These are phyloP conservation scores for Cerastis leucographa DNA, from an alignment of 2,888 invertebrate species.

Conservation along the genomic window DNA sequence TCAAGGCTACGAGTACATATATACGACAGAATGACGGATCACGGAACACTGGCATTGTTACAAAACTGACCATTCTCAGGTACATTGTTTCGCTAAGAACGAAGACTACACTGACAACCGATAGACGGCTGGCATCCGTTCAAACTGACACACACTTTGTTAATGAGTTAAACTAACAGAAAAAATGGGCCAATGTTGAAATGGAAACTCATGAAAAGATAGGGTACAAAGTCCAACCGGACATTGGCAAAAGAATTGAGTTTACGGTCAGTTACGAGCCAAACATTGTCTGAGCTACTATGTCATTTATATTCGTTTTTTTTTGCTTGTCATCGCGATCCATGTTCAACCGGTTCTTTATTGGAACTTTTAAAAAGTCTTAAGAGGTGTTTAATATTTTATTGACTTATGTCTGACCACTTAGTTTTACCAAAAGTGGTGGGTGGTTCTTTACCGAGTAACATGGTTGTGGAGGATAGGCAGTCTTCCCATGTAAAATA, in stretches of 20 bases:
- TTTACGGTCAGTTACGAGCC: not conserved
- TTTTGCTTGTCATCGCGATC: constrained; percentile 3
- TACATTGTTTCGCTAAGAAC: constrained; percentile 25
- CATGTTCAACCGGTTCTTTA: constrained; percentile 17
- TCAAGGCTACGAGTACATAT: constrained; percentile 36
- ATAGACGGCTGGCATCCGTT: constrained; percentile 44
- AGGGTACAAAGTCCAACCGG: not conserved
- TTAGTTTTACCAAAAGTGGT: not conserved
- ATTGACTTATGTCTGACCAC: not conserved
- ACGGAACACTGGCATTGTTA: constrained; percentile 42
- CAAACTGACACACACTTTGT: constrained; percentile 20
- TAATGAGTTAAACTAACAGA: constrained; percentile 20
- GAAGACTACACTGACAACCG: constrained; percentile 26
- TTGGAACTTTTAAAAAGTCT: constrained; percentile 20
- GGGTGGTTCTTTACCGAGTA: not conserved
- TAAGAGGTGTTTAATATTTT: not conserved
- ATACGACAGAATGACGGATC: not conserved
- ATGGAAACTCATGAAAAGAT: not conserved
- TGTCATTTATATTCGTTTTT: not conserved
- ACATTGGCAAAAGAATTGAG: not conserved
- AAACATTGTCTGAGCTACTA: constrained; percentile 2
- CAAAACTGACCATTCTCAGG: constrained; percentile 40
- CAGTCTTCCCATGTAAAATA: not conserved
- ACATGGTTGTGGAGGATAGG: too few relatives aligned
- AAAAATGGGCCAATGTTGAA: constrained; percentile 19